Conservation (phyloP, 2,888 invertebrate species). For the Seira musarum region DNA sequence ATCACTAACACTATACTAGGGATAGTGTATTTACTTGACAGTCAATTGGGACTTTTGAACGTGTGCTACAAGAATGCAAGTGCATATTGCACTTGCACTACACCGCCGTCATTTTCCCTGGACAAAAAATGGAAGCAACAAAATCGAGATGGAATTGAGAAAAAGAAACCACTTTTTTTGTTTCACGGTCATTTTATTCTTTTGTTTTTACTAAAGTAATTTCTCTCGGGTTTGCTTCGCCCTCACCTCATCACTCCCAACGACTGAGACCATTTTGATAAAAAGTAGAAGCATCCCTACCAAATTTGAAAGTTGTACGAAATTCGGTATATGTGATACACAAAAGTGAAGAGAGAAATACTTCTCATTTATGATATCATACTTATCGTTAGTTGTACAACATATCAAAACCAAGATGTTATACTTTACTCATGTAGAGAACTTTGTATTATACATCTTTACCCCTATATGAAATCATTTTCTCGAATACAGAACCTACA, state of each 20-base stretch:
- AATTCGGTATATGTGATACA: background rate
- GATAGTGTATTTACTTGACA: no score
- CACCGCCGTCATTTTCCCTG: background rate
- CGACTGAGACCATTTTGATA: background rate
- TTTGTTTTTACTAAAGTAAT: background rate
- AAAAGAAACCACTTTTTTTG: background rate
- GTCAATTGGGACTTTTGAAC: background rate
- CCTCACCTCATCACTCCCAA: no score
- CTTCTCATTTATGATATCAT: background rate
- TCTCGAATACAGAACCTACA: no score
- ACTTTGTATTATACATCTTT: no score
- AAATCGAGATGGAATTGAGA: background rate
- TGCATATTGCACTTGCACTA: background rate
- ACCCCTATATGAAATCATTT: no score
- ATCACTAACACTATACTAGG: no score
- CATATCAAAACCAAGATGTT: background rate
- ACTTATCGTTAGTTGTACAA: background rate
- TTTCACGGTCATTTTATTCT: background rate
- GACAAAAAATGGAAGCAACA: background rate
- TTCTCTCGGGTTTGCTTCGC: background rate
- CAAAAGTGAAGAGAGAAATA: background rate
- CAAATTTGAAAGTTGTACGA: background rate
- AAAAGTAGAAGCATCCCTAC: background rate
- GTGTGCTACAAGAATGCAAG: slow-evolving; percentile 5
- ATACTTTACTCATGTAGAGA: background rate